Base-by-base conservation (phyloP, 2,797 vertebrate genomes). In the Brachymystax lenok region DNA sequence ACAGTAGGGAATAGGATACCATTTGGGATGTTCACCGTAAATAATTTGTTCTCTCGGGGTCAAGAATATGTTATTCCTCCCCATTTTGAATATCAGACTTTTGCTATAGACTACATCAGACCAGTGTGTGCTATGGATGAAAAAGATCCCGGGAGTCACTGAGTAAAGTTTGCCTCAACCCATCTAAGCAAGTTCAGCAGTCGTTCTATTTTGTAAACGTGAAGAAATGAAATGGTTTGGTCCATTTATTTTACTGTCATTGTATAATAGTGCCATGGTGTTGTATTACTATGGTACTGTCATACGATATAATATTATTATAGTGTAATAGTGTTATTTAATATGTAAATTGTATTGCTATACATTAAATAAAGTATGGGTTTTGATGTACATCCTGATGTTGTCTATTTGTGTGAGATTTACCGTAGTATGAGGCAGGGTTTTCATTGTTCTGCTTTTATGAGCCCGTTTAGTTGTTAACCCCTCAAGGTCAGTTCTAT, bases 281-380 rank as follows among this genome's bases (percentile, higher is more conserved):
- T 90, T 95, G 92, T 95, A 95, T 94, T 91, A 35, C 83, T 88
- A 86, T 89, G 84, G 88, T 89, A 73, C 82, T 86, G 80, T 86
- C 82, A 87, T 87, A 85, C 16, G 72, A 86, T 85, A 83, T 75
- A 66, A 21, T 21, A 61, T 79, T 84, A 86, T 85, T 86, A 73
- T 87, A 86, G 86, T 92, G 87, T 87, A 84, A 96, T 96, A 95
- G 95, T 97, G 96, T 96, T 96, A 97, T 96, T 96, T 96, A 96
- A 97, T 95, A 96, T 95, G 94, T 96, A 94, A 95, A 95, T 94
- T 97, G 96, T 97, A 96, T 96, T 96, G 94, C 94, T 95, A 94
- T 96, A 95, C 95, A 95, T 95, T 92, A 95, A 97, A 97, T 97
- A 97, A 97, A 97, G 94, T 96, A 95, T 97, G 95, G 92, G 95